Conservation (phyloP, 1,140 invertebrate genomes). For the Drosophila leontia region DNA sequence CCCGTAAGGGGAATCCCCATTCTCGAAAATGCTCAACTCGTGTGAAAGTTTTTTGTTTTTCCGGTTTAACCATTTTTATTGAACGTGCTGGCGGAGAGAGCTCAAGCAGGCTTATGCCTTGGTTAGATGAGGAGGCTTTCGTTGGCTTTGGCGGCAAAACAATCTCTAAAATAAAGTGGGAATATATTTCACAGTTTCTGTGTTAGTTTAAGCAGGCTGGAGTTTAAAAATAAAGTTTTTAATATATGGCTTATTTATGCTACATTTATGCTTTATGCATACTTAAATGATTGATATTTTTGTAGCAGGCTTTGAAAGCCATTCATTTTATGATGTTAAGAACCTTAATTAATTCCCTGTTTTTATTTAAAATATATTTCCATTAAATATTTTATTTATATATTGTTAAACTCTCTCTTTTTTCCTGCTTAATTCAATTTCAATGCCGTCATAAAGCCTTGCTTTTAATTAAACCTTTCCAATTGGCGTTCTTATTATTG, state of each 20-base stretch:
- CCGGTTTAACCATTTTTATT: conserved; percentile 36
- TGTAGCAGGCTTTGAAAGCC: background rate
- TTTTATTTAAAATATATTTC: background rate
- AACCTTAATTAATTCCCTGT: background rate
- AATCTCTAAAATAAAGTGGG: conserved; percentile 29
- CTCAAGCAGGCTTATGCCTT: conserved; percentile 33
- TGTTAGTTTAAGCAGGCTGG: too few species aligned
- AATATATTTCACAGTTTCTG: conserved; percentile 7
- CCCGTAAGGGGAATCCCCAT: background rate
- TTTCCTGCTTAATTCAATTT: background rate
- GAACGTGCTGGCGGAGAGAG: conserved; percentile 23
- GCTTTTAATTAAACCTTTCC: conserved; percentile 17
- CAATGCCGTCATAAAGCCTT: background rate
- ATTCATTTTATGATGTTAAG: background rate
- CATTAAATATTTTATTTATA: background rate
- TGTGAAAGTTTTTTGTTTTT: conserved; percentile 48
- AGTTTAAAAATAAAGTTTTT: background rate
- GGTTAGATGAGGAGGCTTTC: conserved; percentile 30
- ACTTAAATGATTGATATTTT: background rate
- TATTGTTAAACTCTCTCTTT: background rate
- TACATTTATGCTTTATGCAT: background rate
- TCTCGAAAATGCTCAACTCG: conserved; percentile 30
- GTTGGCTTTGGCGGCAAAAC: conserved; percentile 29
- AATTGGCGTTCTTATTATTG: background rate
- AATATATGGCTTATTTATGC: background rate